phyloP scores from a whole-genome alignment of 1,140 invertebrate genomes.

The Cryptotermes secundus region DNA sequence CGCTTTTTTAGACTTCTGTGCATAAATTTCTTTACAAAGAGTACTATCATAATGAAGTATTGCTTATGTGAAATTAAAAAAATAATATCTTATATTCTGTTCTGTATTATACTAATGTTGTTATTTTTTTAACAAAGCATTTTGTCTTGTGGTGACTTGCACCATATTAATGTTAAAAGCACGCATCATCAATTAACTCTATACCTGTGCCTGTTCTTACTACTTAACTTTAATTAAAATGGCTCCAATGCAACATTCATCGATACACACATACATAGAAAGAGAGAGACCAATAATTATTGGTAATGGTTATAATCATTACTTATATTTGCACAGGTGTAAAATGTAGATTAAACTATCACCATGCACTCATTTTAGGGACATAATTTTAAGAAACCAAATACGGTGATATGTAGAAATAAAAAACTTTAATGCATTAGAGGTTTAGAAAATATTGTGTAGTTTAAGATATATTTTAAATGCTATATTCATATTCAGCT shows the following conservation, averaged over 20 bases:
- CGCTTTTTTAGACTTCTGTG: neutral
- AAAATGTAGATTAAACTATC: neutral
- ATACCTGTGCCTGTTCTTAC: neutral
- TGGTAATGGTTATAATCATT: neutral
- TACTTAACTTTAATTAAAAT: neutral
- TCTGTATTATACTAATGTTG: neutral
- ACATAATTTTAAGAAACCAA: neutral
- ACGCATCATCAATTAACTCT: neutral
- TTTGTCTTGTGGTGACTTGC: neutral
- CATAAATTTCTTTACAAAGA: neutral
- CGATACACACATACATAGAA: neutral
- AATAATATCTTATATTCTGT: neutral
- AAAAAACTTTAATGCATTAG: neutral
- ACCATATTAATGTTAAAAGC: neutral
- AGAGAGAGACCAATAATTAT: neutral
- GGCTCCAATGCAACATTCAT: neutral
- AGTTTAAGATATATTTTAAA: neutral
- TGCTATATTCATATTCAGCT: neutral
- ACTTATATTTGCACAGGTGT: neutral
- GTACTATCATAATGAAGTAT: neutral
- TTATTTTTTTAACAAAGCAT: neutral
- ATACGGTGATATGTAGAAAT: neutral
- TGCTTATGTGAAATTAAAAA: neutral
- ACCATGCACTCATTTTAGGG: neutral
- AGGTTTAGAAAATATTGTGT: neutral